A percentile compares a stretch with the other conserved stretches of the same genome.
Evolutionary conservation across 2,888 invertebrate genomes (phyloP).

Genomic region (Torymus tubicola): DNA sequence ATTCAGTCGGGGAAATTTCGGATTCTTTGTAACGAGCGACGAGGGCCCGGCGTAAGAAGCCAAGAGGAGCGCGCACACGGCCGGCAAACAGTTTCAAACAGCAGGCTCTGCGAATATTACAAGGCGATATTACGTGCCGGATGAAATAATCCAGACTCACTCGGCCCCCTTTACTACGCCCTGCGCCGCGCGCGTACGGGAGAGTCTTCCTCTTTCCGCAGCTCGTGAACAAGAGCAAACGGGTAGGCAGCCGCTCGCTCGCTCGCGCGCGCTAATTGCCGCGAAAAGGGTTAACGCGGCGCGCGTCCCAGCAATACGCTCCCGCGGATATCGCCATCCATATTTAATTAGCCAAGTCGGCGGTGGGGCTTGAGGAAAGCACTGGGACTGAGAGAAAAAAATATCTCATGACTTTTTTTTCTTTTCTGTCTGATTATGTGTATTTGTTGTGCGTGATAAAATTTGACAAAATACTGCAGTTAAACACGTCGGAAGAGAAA

Average conservation of each 20-base stretch:
- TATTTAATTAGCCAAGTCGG: constrained; percentile 69
- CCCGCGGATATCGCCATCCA: constrained; percentile 70
- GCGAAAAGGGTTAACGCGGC: constrained; percentile 72
- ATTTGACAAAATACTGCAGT: too few species aligned
- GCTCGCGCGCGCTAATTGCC: constrained; percentile 73
- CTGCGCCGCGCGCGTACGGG: too few species aligned
- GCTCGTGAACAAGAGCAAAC: constrained; percentile 71
- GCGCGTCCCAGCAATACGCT: constrained; percentile 62
- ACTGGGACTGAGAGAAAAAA: too few species aligned
- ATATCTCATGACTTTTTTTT: too few species aligned
- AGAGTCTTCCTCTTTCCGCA: constrained; percentile 9
- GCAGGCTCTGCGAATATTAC: constrained; percentile 73
- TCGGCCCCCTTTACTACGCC: not conserved
- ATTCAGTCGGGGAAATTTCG: constrained; percentile 46
- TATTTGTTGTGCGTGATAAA: too few species aligned
- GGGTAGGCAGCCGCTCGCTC: constrained; percentile 59
- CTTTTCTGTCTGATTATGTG: too few species aligned
- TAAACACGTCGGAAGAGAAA: too few species aligned
- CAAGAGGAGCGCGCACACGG: constrained; percentile 60
- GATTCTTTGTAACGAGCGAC: constrained; percentile 59
- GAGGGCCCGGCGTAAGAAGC: constrained; percentile 53
- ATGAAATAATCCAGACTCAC: constrained; percentile 71
- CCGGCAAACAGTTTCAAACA: constrained; percentile 72
- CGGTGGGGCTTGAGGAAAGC: too few species aligned
- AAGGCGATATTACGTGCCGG: constrained; percentile 72